These are phyloP conservation scores for Protula sp. DNA, from an alignment of 2,888 invertebrate species.

Conservation along the genomic window DNA sequence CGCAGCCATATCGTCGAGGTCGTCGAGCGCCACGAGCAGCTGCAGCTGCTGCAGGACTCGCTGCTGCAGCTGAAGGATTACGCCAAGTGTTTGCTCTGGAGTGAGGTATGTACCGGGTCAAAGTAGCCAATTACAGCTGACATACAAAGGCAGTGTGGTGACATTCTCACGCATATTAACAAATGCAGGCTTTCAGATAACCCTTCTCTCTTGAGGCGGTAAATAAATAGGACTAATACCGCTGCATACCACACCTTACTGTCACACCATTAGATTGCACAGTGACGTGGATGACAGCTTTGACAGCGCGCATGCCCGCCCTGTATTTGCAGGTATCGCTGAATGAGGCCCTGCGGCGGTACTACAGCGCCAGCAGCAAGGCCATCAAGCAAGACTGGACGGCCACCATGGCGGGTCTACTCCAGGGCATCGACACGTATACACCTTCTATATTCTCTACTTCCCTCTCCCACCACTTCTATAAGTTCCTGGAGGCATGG, in stretches of 20 bases:
- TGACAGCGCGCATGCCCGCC: too few relatives aligned
- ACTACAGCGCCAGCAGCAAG: conserved; percentile 32
- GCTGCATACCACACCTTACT: too few relatives aligned
- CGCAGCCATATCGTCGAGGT: conserved; percentile 17
- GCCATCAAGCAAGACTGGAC: conserved; percentile 56
- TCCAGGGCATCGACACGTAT: conserved; percentile 44
- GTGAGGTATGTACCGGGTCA: too few relatives aligned
- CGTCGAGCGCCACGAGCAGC: conserved; percentile 57
- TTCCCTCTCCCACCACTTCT: conserved; percentile 3
- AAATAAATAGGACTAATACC: too few relatives aligned
- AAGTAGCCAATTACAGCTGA: too few relatives aligned
- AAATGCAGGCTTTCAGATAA: too few relatives aligned
- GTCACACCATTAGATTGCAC: too few relatives aligned
- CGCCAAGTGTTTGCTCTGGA: too few relatives aligned
- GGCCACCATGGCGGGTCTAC: conserved; percentile 54
- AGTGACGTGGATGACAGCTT: too few relatives aligned
- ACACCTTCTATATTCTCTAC: too few relatives aligned
- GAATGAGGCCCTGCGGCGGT: conserved; percentile 67
- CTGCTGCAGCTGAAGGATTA: conserved; percentile 63
- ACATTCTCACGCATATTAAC: too few relatives aligned
- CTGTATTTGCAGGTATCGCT: conserved; percentile 74
- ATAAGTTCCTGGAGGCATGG: not conserved
- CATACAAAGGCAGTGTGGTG: not conserved
- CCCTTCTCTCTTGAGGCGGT: too few relatives aligned
- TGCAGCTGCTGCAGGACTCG: conserved; percentile 63